phyloP scores from a whole-genome alignment of 2,113 vertebrate species.

The Rhadina sibilatrix region DNA sequence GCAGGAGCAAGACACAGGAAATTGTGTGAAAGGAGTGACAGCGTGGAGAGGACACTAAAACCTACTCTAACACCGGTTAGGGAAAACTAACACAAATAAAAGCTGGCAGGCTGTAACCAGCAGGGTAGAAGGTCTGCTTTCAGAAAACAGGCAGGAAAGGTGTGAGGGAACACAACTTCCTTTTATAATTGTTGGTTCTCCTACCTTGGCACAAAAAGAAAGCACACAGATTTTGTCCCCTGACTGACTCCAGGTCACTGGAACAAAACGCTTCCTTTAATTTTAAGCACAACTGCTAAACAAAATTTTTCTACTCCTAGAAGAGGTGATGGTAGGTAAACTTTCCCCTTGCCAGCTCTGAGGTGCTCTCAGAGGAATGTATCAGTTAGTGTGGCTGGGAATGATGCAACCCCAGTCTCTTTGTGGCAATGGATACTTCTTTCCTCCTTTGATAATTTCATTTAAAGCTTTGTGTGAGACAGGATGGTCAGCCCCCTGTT shows the following conservation, averaged over 20 bases:
- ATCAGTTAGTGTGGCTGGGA: not conserved
- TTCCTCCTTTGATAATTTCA: not conserved
- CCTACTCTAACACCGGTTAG: not conserved
- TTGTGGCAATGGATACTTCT: not conserved
- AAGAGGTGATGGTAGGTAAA: not conserved
- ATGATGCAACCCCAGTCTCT: not conserved
- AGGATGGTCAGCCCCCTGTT: not conserved
- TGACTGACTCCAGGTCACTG: not conserved
- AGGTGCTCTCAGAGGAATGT: not conserved
- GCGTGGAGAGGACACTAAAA: not conserved
- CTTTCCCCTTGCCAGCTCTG: not conserved
- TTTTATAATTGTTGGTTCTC: conserved; percentile 19
- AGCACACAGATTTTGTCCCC: not conserved
- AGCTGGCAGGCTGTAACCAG: not conserved
- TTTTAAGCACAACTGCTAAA: conserved; percentile 1
- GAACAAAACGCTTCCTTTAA: conserved; percentile 37
- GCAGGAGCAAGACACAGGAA: not conserved
- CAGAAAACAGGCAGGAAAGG: conserved; percentile 59
- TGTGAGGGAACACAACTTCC: conserved; percentile 52
- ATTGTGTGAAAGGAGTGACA: not conserved
- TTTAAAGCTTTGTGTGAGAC: not conserved
- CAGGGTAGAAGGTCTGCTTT: conserved; percentile 9
- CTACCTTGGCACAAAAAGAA: conserved; percentile 46
- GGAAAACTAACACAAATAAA: not conserved
- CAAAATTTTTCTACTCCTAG: not conserved